Conservation (phyloP, 2,797 vertebrate genomes). For the Nasua narica region DNA sequence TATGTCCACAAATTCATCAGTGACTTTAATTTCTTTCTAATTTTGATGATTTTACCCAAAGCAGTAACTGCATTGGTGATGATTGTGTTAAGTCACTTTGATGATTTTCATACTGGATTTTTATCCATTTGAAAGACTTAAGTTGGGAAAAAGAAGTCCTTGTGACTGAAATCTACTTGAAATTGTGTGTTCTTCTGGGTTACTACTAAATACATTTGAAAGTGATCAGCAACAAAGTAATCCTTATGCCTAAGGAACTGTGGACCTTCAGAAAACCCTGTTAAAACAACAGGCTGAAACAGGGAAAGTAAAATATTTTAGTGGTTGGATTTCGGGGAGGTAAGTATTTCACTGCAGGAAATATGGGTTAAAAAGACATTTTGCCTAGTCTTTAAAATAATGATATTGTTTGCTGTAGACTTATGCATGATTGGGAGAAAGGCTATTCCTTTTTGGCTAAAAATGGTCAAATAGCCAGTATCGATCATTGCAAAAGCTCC, state of each 20-base stretch:
- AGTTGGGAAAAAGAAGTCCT: background rate
- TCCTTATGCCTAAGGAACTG: background rate
- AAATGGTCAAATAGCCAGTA: background rate
- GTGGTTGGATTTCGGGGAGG: background rate
- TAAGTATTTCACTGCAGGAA: background rate
- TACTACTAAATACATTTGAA: background rate
- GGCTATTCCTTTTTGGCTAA: background rate
- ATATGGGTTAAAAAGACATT: background rate
- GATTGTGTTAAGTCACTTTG: background rate
- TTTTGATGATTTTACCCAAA: background rate
- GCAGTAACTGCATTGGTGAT: background rate
- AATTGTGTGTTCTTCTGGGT: background rate
- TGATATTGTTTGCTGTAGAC: background rate
- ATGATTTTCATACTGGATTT: background rate
- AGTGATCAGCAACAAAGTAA: background rate
- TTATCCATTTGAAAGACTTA: background rate
- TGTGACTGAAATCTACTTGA: background rate
- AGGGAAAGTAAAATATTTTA: background rate
- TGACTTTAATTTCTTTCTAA: background rate
- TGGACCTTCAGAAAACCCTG: background rate
- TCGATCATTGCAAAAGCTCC: background rate
- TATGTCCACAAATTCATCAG: background rate
- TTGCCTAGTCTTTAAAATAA: background rate
- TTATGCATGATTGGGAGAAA: background rate
- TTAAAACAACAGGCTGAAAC: background rate